Conservation (phyloP, 2,888 invertebrate genomes). For the Caenorhabditis sp. region DNA sequence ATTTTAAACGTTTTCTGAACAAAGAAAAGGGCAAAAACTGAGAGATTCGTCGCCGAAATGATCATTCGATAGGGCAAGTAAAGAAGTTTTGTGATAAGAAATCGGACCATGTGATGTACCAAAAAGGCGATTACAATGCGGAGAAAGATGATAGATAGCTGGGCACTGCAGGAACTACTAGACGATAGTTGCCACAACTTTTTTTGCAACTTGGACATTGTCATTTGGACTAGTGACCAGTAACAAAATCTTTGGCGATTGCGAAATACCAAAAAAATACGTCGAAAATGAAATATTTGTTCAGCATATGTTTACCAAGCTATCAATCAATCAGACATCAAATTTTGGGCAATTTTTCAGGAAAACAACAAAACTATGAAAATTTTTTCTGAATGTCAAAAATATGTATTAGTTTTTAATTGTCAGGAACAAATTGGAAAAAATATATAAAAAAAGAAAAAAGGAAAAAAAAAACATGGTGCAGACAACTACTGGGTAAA, state of each 20-base stretch:
- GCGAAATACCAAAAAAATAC: too few relatives aligned
- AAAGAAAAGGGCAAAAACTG: neutral
- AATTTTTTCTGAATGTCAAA: too few relatives aligned
- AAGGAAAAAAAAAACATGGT: constrained; percentile 12
- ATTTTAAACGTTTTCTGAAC: constrained; percentile 15
- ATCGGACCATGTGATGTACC: constrained; percentile 51
- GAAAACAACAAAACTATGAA: too few relatives aligned
- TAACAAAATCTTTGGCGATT: too few relatives aligned
- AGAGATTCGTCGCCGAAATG: too few relatives aligned
- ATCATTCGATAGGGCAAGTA: constrained; percentile 46
- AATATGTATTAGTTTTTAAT: too few relatives aligned
- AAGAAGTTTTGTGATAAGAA: constrained; percentile 42
- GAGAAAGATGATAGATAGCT: constrained; percentile 9
- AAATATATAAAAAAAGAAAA: neutral
- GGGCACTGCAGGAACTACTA: neutral
- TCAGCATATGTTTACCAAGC: too few relatives aligned
- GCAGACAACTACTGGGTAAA: constrained; percentile 52
- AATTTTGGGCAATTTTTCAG: too few relatives aligned
- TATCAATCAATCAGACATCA: too few relatives aligned
- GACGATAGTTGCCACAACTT: constrained; percentile 5
- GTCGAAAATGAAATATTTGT: too few relatives aligned
- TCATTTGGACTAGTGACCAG: too few relatives aligned
- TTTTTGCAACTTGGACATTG: neutral
- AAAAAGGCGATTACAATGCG: neutral
- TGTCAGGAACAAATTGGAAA: neutral